Evolutionary conservation across 2,888 invertebrate genomes (phyloP), one percentile per base, ranked within the genome.

Genomic region (Odontocerum albicorne): DNA sequence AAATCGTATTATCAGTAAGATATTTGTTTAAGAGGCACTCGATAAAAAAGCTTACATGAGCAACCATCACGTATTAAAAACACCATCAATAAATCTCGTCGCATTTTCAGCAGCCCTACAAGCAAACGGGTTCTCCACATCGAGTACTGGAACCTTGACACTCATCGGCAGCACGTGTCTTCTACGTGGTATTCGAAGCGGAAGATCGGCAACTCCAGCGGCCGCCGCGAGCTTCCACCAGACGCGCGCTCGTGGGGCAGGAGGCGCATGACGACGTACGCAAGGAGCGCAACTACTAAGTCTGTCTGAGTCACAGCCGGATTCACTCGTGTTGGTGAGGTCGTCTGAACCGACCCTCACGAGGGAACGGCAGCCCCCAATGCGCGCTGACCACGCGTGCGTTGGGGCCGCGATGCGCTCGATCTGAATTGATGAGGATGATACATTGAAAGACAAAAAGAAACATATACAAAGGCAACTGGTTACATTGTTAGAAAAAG

Each of bases 361-460:
- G n/a, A 35, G 42, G 3, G 42, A 35, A 3, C 51, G 40, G 50
- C 62, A 27, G 65, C 68, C 43, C 71, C 70, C 63, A 71, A 79
- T 71, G 2, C 83, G 83, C 27, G 73, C 68, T 49, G 82, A 61
- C n/a, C 84, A 85, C 10, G 86, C 80, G 64, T 83, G 80, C 0
- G 88, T 88, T 1, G 85, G 86, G 1, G 86, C 84, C 4, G 83
- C 75, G 51, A 87, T 79, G 49, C 87, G 76, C 17, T 83, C 83
- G 64, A 86, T 73, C 84, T 85, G 64, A 39, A 8, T 39, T 16
- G 39, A 27, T n/a, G n/a, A n/a, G n/a, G n/a, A n/a, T n/a, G n/a
- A 39, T 13, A 19, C n/a, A n/a, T n/a, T n/a, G n/a, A n/a, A n/a
- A n/a, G n/a, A n/a, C n/a, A n/a, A n/a, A n/a, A n/a, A n/a, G 31